These are phyloP conservation scores for Onychorhynchus coronatus DNA, from an alignment of 2,113 vertebrate species.

Conservation along the genomic window DNA sequence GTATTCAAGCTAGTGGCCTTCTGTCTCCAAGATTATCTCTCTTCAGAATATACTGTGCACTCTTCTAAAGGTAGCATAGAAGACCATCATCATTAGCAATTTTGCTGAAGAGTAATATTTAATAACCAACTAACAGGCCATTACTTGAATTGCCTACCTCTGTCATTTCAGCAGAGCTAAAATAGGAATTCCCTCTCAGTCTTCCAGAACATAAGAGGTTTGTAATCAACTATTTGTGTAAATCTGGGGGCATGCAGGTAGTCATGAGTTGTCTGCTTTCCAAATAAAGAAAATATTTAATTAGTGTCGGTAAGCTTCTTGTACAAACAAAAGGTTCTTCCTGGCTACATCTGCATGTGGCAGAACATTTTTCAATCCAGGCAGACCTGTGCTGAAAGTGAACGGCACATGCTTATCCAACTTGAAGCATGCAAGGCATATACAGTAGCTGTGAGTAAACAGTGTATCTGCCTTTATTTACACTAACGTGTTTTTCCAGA, in stretches of 20 bases:
- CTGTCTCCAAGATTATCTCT: conserved; percentile 17
- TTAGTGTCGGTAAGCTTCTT: background rate
- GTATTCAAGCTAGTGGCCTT: conserved; percentile 23
- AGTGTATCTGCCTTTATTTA: background rate
- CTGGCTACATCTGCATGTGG: background rate
- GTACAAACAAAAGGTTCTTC: background rate
- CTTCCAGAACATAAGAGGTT: background rate
- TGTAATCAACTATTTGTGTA: background rate
- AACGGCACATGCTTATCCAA: background rate
- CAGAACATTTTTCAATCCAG: background rate
- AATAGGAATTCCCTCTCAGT: conserved; percentile 1
- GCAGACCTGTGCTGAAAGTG: background rate
- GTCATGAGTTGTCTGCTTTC: background rate
- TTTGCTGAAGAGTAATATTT: conserved; percentile 51
- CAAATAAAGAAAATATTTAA: conserved; percentile 22
- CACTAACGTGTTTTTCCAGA: fast-evolving
- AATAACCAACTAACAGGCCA: conserved; percentile 23
- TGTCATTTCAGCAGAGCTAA: conserved; percentile 4
- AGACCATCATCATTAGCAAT: conserved; percentile 38
- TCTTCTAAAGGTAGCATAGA: conserved; percentile 17
- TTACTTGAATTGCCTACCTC: conserved; percentile 46
- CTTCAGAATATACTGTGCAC: conserved; percentile 16
- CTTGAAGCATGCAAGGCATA: background rate
- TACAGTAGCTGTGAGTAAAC: background rate
- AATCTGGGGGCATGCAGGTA: background rate